A percentile compares a stretch with the other conserved stretches of the same genome.
These are phyloP conservation scores for Diachasma alloeum DNA, from an alignment of 1,140 invertebrate species.

Conservation along the genomic window DNA sequence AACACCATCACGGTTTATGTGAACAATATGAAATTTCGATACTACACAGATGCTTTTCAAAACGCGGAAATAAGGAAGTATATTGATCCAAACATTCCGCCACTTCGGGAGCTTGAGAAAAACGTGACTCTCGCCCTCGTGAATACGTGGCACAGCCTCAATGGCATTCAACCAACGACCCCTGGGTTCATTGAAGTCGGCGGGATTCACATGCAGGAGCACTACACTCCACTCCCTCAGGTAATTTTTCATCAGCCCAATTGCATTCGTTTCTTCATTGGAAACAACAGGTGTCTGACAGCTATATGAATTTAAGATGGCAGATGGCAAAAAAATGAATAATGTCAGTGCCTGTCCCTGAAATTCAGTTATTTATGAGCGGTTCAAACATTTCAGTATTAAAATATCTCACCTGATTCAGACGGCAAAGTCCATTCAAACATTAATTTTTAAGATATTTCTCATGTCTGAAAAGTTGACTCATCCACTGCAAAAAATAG, in stretches of 20 bases:
- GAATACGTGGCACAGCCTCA: conserved; percentile 63
- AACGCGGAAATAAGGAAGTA: conserved; percentile 41
- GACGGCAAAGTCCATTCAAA: too few relatives aligned
- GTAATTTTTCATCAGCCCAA: too few relatives aligned
- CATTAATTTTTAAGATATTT: too few relatives aligned
- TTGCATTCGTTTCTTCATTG: too few relatives aligned
- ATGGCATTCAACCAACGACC: conserved; percentile 59
- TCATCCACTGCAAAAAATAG: too few relatives aligned
- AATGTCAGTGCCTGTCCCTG: too few relatives aligned
- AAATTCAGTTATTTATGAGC: too few relatives aligned
- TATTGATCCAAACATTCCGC: conserved; percentile 10
- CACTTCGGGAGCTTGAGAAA: neutral
- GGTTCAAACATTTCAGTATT: too few relatives aligned
- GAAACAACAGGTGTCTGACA: conserved; percentile 35
- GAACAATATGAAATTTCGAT: conserved; percentile 2
- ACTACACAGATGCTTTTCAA: conserved; percentile 33
- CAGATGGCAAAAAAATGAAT: too few relatives aligned
- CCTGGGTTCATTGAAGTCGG: conserved; percentile 69
- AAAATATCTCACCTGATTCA: too few relatives aligned
- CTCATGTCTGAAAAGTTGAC: too few relatives aligned
- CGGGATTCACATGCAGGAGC: conserved; percentile 64
- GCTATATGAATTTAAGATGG: too few relatives aligned
- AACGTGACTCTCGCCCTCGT: conserved; percentile 10
- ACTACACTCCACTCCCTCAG: conserved; percentile 33
- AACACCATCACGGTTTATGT: conserved; percentile 34